Percentiles rank a stretch among this genome's conserved stretches.
Evolutionary conservation across 2,888 invertebrate genomes (phyloP).

Genomic region (Galerucella calmariensis): DNA sequence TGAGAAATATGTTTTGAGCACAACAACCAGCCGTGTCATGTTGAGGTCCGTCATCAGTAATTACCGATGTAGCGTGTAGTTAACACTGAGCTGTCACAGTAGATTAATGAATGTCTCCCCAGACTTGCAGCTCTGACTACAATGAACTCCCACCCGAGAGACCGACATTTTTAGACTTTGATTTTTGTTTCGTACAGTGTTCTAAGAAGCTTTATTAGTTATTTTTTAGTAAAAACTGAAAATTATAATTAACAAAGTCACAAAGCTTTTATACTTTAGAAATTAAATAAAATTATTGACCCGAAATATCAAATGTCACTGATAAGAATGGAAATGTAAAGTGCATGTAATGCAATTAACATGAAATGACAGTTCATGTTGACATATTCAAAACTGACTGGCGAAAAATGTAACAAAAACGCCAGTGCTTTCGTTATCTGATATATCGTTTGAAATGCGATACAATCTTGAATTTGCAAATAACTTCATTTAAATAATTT

Average conservation of each 20-base stretch:
- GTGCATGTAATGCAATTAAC: constrained; percentile 47
- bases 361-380: constrained; percentile 33
- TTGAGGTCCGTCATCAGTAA: constrained; percentile 64
- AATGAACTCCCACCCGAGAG: constrained; percentile 42
- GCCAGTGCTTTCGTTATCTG: constrained; percentile 48
- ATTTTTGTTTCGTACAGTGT: constrained; percentile 23
- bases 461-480: constrained; percentile 45
- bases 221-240: too few species aligned
- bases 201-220: neutral
- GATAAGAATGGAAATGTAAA: constrained; percentile 49
- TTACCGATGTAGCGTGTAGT: constrained; percentile 66
- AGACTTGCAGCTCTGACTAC: constrained; percentile 53
- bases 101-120: constrained; percentile 67
- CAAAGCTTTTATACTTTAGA: neutral
- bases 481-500: constrained; percentile 43
- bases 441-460: constrained; percentile 40
- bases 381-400: constrained; percentile 44
- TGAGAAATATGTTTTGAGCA: constrained; percentile 44
- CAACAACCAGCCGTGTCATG: constrained; percentile 44
- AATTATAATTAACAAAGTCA: neutral
- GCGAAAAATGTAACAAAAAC: constrained; percentile 48
- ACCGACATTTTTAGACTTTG: constrained; percentile 12
- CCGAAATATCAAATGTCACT: constrained; percentile 39
- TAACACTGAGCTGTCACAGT: constrained; percentile 66
- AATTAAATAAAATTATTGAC: neutral